phyloP scores from a whole-genome alignment of 2,113 vertebrate genomes.

The Trematomus loennbergii region DNA sequence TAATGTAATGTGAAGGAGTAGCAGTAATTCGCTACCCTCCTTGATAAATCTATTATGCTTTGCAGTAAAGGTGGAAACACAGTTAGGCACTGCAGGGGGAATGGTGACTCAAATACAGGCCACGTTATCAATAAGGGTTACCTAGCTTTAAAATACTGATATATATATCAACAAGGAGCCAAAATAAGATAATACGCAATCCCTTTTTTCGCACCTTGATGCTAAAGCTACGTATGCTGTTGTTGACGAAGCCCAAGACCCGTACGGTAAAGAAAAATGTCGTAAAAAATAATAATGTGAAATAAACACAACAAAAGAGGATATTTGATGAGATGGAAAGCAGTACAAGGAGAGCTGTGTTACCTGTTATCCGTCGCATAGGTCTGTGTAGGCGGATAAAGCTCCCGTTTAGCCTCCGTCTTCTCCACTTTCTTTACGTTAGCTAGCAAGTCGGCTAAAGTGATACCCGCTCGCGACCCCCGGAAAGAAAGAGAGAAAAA shows the following conservation, averaged over 20 bases:
- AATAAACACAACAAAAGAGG: too few relatives aligned
- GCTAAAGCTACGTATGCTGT: constrained; percentile 33
- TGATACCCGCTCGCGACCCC: constrained; percentile 50
- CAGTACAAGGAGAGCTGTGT: neutral
- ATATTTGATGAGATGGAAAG: neutral
- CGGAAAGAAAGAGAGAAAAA: neutral
- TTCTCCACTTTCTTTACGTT: constrained; percentile 78
- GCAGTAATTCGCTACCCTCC: neutral
- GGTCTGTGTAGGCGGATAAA: constrained; percentile 65
- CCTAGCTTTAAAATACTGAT: neutral
- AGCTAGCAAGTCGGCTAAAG: constrained; percentile 78
- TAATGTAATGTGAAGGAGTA: neutral
- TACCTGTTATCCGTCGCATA: constrained; percentile 83
- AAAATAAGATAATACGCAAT: neutral
- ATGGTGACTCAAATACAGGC: neutral
- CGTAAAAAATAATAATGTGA: too few relatives aligned
- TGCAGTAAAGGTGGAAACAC: too few relatives aligned
- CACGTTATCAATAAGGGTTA: neutral
- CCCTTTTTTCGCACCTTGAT: constrained; percentile 30
- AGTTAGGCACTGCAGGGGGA: too few relatives aligned
- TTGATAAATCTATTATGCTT: too few relatives aligned
- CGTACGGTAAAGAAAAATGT: neutral
- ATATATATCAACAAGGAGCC: too few relatives aligned
- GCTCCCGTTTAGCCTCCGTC: constrained; percentile 65
- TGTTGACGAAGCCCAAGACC: constrained; percentile 1